Percentiles rank a stretch among this genome's conserved stretches.
Conservation (phyloP, 2,797 vertebrate species). For the Tauraco hartlaubi region DNA sequence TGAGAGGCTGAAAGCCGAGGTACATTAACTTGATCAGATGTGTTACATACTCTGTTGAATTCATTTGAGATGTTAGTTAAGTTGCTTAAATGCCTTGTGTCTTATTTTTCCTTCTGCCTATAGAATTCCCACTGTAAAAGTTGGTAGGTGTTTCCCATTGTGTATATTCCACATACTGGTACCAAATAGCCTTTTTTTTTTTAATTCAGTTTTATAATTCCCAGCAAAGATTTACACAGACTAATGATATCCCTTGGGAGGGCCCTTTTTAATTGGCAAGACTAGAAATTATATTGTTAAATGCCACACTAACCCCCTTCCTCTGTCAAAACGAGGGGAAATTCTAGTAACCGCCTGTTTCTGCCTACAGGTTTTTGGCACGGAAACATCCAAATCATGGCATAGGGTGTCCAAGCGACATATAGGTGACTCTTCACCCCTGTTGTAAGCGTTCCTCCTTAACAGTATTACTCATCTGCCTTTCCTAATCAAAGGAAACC, state of each 20-base stretch:
- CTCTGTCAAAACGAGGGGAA: not conserved
- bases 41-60: not conserved
- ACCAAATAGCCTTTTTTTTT: not conserved
- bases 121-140: not conserved
- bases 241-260: conserved; percentile 65
- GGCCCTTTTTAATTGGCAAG: conserved; percentile 59
- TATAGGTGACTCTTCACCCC: not conserved
- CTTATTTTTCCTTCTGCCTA: not conserved
- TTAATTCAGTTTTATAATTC: conserved; percentile 30
- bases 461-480: not conserved
- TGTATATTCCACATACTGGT: not conserved
- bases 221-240: conserved; percentile 26
- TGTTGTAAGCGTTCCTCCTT: fast-evolving
- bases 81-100: not conserved
- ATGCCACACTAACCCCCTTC: not conserved
- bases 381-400: not conserved
- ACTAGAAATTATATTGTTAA: conserved; percentile 46
- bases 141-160: not conserved
- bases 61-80: not conserved
- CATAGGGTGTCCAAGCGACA: not conserved
- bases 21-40: not conserved
- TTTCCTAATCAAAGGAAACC: not conserved
- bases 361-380: not conserved
- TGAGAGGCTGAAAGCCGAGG: conserved; percentile 1
- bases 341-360: not conserved